phyloP scores from a whole-genome alignment of 2,113 vertebrate species.

The Strigops habroptila region DNA sequence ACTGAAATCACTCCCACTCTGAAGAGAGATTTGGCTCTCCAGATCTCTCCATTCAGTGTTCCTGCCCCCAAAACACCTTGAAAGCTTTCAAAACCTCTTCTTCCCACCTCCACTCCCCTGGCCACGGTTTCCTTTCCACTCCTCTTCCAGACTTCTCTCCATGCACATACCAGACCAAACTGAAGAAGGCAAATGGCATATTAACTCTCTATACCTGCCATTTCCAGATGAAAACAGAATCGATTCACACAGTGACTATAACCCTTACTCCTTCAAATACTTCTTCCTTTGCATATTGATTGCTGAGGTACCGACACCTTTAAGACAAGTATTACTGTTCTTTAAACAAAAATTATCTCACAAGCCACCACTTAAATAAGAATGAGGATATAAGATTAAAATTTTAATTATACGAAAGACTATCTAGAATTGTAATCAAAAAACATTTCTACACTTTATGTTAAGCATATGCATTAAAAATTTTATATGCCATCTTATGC shows the following conservation, averaged over 20 bases:
- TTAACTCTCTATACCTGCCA: neutral
- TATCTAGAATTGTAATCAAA: neutral
- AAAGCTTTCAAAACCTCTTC: neutral
- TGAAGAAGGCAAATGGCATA: neutral
- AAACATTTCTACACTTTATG: neutral
- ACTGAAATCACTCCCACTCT: neutral
- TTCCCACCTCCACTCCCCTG: neutral
- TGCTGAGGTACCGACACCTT: neutral
- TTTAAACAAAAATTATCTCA: neutral
- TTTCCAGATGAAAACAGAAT: neutral
- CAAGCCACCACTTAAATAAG: neutral
- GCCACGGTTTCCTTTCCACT: neutral
- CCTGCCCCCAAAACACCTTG: neutral
- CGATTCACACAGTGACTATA: fast-evolving
- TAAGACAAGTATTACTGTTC: neutral
- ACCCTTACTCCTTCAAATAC: neutral
- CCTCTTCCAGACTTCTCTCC: neutral
- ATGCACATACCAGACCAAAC: neutral
- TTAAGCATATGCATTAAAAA: fast-evolving
- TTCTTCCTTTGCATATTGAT: neutral
- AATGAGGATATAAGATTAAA: neutral
- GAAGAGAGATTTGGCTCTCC: neutral
- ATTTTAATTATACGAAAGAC: neutral
- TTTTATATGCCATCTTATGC: fast-evolving
- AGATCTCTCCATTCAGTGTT: neutral